Evolutionary conservation across 2,113 vertebrate species (phyloP).

Genomic region (Oxygymnocypris stewartii): DNA sequence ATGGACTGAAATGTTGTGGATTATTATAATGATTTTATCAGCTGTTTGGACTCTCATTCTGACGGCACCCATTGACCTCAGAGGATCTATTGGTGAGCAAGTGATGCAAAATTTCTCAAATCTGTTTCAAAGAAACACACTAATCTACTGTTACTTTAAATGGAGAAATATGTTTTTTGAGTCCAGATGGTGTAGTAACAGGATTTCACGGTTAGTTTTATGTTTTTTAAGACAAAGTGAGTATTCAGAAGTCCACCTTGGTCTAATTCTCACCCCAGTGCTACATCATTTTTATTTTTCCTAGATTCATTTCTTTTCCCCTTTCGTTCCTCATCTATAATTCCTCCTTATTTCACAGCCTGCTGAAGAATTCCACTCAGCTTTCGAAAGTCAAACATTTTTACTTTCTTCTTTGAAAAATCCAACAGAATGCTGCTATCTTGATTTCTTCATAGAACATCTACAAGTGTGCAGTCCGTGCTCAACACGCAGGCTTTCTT

Average conservation of each 20-base stretch:
- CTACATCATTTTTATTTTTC: neutral
- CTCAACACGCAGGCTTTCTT: neutral
- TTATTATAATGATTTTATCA: neutral
- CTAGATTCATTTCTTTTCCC: neutral
- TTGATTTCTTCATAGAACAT: neutral
- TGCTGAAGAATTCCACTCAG: neutral
- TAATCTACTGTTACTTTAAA: neutral
- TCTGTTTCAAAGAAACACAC: neutral
- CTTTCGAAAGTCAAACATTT: neutral
- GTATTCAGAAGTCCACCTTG: neutral
- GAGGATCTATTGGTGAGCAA: neutral
- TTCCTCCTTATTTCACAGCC: neutral
- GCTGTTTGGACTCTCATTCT: neutral
- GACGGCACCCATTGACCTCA: neutral
- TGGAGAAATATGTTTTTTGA: neutral
- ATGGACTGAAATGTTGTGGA: neutral
- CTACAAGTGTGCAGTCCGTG: neutral
- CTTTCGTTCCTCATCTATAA: neutral
- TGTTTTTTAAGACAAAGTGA: neutral
- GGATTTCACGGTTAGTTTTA: neutral
- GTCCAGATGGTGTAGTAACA: neutral
- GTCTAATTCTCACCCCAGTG: neutral
- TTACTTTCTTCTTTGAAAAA: neutral
- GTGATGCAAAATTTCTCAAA: neutral
- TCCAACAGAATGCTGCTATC: neutral